These are phyloP conservation scores for Drosophila multiciliata DNA, from an alignment of 2,888 invertebrate species.

Conservation along the genomic window DNA sequence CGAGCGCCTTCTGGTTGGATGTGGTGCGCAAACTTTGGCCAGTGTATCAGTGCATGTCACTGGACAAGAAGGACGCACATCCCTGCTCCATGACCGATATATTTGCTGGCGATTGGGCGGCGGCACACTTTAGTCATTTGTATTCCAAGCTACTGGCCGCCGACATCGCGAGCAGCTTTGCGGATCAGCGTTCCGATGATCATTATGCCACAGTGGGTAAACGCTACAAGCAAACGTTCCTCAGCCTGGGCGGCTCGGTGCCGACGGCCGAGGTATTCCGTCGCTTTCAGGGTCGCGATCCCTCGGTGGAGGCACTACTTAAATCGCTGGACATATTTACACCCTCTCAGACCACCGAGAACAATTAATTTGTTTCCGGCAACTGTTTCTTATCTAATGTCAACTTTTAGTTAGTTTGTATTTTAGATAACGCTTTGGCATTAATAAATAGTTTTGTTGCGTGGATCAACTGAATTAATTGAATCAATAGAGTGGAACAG, in stretches of 20 bases:
- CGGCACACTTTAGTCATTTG: constrained; percentile 93
- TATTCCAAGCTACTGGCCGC: constrained; percentile 97
- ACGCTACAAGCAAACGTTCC: constrained; percentile 92
- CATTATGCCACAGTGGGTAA: constrained; percentile 87
- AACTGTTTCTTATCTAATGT: constrained; percentile 46
- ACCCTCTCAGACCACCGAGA: constrained; percentile 79
- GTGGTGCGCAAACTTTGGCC: constrained; percentile 92
- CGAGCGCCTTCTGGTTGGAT: constrained; percentile 92
- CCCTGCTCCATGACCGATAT: constrained; percentile 94
- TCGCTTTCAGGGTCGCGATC: constrained; percentile 96
- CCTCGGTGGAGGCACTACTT: constrained; percentile 92
- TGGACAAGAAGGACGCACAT: constrained; percentile 92
- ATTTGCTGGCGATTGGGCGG: constrained; percentile 93
- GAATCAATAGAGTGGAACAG: constrained; percentile 13
- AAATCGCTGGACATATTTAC: constrained; percentile 83
- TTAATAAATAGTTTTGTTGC: constrained; percentile 27
- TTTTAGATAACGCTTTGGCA: constrained; percentile 33
- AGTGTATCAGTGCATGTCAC: constrained; percentile 90
- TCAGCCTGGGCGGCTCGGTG: constrained; percentile 92
- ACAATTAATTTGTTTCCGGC: constrained; percentile 49
- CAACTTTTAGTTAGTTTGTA: constrained; percentile 12
- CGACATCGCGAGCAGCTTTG: constrained; percentile 94
- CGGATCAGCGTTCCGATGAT: constrained; percentile 85
- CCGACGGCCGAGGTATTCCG: constrained; percentile 94
- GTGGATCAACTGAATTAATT: constrained; percentile 38